Evolutionary conservation across 2,888 invertebrate species (phyloP), one percentile per base, ranked within the genome.

Genomic region (Odontocerum albicorne): DNA sequence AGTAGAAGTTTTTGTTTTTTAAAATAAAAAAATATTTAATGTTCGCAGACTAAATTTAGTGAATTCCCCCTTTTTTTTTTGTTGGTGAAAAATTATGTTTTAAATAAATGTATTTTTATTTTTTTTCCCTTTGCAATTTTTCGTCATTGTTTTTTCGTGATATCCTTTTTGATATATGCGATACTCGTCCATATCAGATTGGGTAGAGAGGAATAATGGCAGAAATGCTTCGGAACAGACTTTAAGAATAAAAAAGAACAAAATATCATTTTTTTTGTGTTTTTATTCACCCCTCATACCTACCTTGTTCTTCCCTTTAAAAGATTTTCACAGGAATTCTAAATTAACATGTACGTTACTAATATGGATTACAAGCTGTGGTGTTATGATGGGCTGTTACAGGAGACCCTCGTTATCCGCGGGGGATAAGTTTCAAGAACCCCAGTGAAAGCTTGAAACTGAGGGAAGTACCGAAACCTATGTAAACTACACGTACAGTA

Each of bases 201-300:
- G 4, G 27, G 10, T 45, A 3, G 15, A 20, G 36, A 27, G 17
- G 16, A 35, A 47, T 22, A n/a, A 4, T 31, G 15, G 21, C 33
- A 40, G 43, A 35, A 38, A 32, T 38, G 38, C n/a, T 54, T 38
- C 47, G 43, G 55, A 49, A 42, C 49, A 49, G 44, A 52, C 51
- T 51, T 51, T 59, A 59, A 56, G 49, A 59, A 57, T 56, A 56
- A 56, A 59, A 59, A 51, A 49, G 33, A 52, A 31, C 21, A 53
- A 53, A 57, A 47, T 44, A 53, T 53, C 33, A 57, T 31, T 22
- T 27, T 7, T 8, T 13, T 35, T 10, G 10, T 27, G 17, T 49
- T 49, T 43, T 50, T 22, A 43, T 50, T 50, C 19, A 42, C 22
- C 15, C 10, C 6, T 21, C 33, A n/a, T n/a, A n/a, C n/a, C n/a